A percentile compares a stretch with the other conserved stretches of the same genome.
phyloP scores from a whole-genome alignment of 2,113 vertebrate genomes.

The Brachyistius frenatus region DNA sequence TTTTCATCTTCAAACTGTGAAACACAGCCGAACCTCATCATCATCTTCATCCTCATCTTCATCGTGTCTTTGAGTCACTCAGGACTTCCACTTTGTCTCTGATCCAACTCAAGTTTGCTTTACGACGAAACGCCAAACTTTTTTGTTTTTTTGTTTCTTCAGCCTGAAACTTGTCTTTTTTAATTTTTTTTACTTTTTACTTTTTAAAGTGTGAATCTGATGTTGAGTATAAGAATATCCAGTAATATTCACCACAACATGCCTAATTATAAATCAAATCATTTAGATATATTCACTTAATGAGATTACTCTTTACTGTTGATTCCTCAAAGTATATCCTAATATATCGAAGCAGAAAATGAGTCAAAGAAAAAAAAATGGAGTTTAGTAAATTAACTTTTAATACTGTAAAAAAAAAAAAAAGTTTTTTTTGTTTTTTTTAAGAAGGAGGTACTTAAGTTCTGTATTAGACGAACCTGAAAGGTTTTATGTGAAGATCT shows the following conservation, averaged over 20 bases:
- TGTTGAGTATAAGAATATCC: conserved; percentile 56
- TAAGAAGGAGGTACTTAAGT: conserved; percentile 57
- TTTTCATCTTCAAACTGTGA: conserved; percentile 70
- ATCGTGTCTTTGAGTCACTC: background rate
- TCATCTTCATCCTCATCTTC: conserved; percentile 22
- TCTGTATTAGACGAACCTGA: conserved; percentile 45
- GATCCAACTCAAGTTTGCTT: conserved; percentile 20
- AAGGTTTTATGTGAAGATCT: conserved; percentile 68
- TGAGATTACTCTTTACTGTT: conserved; percentile 68
- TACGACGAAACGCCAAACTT: conserved; percentile 50
- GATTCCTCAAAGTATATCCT: conserved; percentile 71
- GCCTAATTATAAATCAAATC: conserved; percentile 60
- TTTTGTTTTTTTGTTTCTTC: conserved; percentile 30
- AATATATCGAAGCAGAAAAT: conserved; percentile 71
- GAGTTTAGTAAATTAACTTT: conserved; percentile 65
- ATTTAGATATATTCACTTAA: conserved; percentile 62
- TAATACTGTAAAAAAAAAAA: conserved; percentile 53
- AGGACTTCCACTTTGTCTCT: background rate
- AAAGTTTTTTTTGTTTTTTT: conserved; percentile 42
- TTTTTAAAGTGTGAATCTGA: conserved; percentile 60
- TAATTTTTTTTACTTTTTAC: conserved; percentile 31
- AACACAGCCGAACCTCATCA: conserved; percentile 69
- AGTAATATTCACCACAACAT: conserved; percentile 58
- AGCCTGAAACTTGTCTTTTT: conserved; percentile 2
- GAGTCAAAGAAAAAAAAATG: conserved; percentile 43